Evolutionary conservation across 2,113 vertebrate species (phyloP), one percentile per base, ranked within the genome.

Genomic region (Saccopteryx leptura): DNA sequence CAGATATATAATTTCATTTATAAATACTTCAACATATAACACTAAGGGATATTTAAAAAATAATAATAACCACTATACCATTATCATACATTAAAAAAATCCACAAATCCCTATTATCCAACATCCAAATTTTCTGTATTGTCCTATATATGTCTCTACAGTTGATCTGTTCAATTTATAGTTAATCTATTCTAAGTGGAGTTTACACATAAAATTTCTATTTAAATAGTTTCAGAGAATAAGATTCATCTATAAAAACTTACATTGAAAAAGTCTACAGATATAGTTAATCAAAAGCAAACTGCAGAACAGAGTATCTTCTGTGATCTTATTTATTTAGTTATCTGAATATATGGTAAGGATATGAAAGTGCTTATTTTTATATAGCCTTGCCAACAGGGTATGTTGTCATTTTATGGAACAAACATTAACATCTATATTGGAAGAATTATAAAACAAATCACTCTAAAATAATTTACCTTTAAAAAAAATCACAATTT

Each of bases 231-330:
- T 87, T 60, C 85, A 74, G 4, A 74, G 54, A 74, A 21, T 87
- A 56, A 78, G 52, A 79, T 56, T 33, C 46, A 72, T 31, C 54
- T 74, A 74, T 11, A 60, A 54, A 61, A 48, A 72, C 15, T 60
- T 72, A 72, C 17, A 31, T 0, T 60, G n/a, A 58, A 86, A 85
- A 39, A 48, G 31, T 26, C 46, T 1, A 58, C 28, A 39, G 52
- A 66, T 68, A n/a, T 48, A 56, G 52, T 80, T 69, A 69, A 80
- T 58, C 75, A 90, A 90, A 80, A 69, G 63, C 52, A 90, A 80
- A 90, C 4, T n/a, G 39, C 8, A 91, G n/a, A 71, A 71, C 76
- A 81, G 50, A 85, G 63, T 28, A 50, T 79, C 52, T 21, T 66
- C 61, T 78, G 31, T 81, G 26, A 50, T 31, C 19, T 9, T 90